Conservation (phyloP, 1,140 invertebrate genomes). For the Lucilia cuprina region DNA sequence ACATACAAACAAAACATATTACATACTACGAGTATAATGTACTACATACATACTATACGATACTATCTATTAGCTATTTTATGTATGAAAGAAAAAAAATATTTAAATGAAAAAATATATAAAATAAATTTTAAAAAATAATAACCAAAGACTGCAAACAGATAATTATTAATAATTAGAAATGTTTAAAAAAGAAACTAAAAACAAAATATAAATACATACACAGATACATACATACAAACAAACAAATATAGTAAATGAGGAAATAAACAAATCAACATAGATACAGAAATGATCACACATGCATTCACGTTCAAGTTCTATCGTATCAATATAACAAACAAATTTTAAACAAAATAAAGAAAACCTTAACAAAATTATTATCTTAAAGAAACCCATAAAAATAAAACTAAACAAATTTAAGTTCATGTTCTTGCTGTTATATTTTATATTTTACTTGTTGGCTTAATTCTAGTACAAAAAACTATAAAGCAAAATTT, state of each 20-base stretch:
- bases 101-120: conserved; percentile 17
- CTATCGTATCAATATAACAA: too few species aligned
- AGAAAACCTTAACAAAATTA: neutral
- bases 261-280: conserved; percentile 9
- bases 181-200: conserved; percentile 50
- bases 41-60: neutral
- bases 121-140: conserved; percentile 40
- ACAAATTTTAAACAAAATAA: too few species aligned
- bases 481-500: too few species aligned
- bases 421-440: too few species aligned
- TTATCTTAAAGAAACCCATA: conserved; percentile 13
- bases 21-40: too few species aligned
- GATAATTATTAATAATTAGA: conserved; percentile 64
- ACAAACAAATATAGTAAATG: neutral
- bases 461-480: too few species aligned
- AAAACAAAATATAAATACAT: conserved; percentile 5
- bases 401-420: conserved; percentile 38
- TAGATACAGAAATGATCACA: neutral
- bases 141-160: conserved; percentile 65
- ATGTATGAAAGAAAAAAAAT: conserved; percentile 20
- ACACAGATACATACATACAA: neutral
- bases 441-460: too few species aligned
- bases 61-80: conserved; percentile 21
- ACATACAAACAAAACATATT: too few species aligned
- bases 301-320: neutral